phyloP scores from a whole-genome alignment of 2,888 invertebrate genomes.

The Phyllotreta striolata region DNA sequence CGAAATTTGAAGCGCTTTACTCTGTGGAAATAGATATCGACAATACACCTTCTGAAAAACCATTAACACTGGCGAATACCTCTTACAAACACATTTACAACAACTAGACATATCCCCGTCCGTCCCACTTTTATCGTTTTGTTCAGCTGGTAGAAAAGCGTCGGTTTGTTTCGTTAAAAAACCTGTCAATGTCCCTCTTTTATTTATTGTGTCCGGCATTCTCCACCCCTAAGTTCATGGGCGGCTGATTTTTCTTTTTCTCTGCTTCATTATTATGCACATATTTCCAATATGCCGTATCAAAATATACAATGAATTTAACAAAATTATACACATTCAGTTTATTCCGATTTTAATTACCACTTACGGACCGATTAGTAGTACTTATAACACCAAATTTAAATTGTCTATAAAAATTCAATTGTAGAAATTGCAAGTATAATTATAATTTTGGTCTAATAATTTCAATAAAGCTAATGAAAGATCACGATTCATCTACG shows the following conservation, averaged over 20 bases:
- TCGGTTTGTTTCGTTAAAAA: conserved; percentile 22
- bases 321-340: too few relatives aligned
- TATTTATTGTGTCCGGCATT: conserved; percentile 25
- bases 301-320: too few relatives aligned
- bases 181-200: conserved; percentile 29
- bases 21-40: too few relatives aligned
- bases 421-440: too few relatives aligned
- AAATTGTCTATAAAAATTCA: too few relatives aligned
- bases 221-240: conserved; percentile 4
- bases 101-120: conserved; percentile 7
- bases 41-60: too few relatives aligned
- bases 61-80: neutral
- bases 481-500: neutral
- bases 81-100: conserved; percentile 17
- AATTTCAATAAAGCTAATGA: too few relatives aligned
- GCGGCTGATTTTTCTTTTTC: neutral
- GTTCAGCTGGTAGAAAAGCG: conserved; percentile 11
- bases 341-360: neutral
- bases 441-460: too few relatives aligned
- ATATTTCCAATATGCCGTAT: too few relatives aligned
- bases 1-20: too few relatives aligned
- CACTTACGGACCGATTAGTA: neutral
- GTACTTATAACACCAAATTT: too few relatives aligned
- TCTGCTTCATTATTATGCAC: too few relatives aligned
- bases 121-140: conserved; percentile 20